These are phyloP conservation scores for Poeciliopsis retropinna DNA, from an alignment of 2,113 vertebrate genomes.

Conservation along the genomic window DNA sequence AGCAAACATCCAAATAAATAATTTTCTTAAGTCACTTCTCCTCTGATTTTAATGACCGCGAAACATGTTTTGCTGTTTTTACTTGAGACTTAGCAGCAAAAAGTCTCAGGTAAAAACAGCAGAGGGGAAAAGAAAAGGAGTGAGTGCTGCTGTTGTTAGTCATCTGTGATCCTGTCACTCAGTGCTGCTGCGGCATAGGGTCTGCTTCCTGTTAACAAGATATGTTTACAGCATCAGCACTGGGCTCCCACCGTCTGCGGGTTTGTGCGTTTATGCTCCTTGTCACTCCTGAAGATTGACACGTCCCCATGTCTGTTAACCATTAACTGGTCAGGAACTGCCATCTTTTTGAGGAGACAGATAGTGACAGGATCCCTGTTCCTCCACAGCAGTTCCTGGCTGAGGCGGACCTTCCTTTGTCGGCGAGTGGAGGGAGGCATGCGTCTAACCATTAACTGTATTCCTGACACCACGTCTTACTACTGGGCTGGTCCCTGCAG, in stretches of 20 bases:
- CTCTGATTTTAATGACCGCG: constrained; percentile 8
- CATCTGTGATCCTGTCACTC: constrained; percentile 72
- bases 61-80: too few species aligned
- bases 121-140: constrained; percentile 18
- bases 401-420: constrained; percentile 72
- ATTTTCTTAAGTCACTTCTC: constrained; percentile 15
- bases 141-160: constrained; percentile 58
- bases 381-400: constrained; percentile 44
- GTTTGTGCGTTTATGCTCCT: constrained; percentile 63
- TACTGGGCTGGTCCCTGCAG: constrained; percentile 36
- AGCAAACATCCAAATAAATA: not conserved
- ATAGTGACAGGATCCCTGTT: constrained; percentile 39
- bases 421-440: constrained; percentile 67
- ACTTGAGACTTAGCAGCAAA: constrained; percentile 41
- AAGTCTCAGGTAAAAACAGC: constrained; percentile 30
- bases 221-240: constrained; percentile 76
- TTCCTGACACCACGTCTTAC: constrained; percentile 30
- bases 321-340: constrained; percentile 67
- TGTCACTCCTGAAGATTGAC: constrained; percentile 71
- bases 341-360: constrained; percentile 53
- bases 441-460: constrained; percentile 78
- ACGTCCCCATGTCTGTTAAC: constrained; percentile 62
- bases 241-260: constrained; percentile 67
- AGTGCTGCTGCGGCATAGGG: constrained; percentile 64
- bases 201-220: constrained; percentile 79